Evolutionary conservation across 2,797 vertebrate species (phyloP).

Genomic region (Gobionotothen gibberifrons): DNA sequence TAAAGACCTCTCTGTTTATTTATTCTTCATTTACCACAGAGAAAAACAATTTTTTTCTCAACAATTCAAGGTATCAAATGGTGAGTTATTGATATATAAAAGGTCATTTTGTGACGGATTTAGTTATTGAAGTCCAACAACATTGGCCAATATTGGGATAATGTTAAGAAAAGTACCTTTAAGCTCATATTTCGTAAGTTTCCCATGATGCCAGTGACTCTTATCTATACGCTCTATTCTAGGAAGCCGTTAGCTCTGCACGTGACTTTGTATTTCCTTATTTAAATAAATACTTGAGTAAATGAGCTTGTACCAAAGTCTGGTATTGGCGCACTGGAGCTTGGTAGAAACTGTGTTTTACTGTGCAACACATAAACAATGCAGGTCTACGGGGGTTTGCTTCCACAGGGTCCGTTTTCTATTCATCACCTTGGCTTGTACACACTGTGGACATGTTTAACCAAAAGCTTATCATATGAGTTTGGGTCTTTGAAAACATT

Average conservation of each 20-base stretch:
- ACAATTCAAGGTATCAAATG: too few species aligned
- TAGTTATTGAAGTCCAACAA: background rate
- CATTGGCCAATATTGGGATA: background rate
- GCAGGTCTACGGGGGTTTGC: slow-evolving; percentile 39
- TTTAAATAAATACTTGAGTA: slow-evolving; percentile 71
- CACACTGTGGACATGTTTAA: slow-evolving; percentile 7
- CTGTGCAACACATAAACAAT: slow-evolving; percentile 59
- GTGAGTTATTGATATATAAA: too few species aligned
- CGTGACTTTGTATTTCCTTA: slow-evolving; percentile 54
- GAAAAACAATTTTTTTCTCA: too few species aligned
- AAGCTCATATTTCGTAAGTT: background rate
- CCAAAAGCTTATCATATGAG: slow-evolving; percentile 6
- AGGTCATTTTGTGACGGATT: too few species aligned
- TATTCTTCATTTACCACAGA: too few species aligned
- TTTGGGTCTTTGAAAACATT: slow-evolving; percentile 1
- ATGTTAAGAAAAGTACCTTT: background rate
- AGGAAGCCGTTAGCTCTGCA: slow-evolving; percentile 46
- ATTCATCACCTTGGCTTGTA: slow-evolving; percentile 35
- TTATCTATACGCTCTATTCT: slow-evolving; percentile 28
- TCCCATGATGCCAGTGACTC: slow-evolving; percentile 21
- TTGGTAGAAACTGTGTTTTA: slow-evolving; percentile 59
- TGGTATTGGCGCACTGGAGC: slow-evolving; percentile 46
- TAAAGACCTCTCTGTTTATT: too few species aligned
- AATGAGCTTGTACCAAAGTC: slow-evolving; percentile 53
- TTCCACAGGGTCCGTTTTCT: slow-evolving; percentile 34